phyloP scores from a whole-genome alignment of 2,797 vertebrate genomes.

The Coreius guichenoti region DNA sequence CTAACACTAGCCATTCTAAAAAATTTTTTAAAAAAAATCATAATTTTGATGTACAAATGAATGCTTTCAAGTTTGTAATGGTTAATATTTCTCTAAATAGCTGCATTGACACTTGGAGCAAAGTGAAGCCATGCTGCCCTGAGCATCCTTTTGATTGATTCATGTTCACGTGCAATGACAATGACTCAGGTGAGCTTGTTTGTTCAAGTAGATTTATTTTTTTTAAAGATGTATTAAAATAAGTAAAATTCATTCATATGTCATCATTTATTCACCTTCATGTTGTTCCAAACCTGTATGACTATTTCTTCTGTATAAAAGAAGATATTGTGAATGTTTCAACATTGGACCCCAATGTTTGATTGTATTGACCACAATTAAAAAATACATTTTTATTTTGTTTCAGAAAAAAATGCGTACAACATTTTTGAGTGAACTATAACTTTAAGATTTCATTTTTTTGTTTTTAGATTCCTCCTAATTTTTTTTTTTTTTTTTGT shows the following conservation, averaged over 20 bases:
- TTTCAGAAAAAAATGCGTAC: background rate
- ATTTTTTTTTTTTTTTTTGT: background rate
- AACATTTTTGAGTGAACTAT: too few relatives aligned
- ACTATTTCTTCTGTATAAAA: background rate
- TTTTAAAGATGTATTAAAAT: background rate
- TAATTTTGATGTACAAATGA: background rate
- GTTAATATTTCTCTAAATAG: slow-evolving; percentile 58
- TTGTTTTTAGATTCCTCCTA: background rate
- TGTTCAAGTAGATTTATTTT: background rate
- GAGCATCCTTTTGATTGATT: slow-evolving; percentile 85
- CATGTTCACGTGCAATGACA: slow-evolving; percentile 59
- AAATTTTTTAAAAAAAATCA: too few relatives aligned
- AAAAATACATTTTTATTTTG: background rate
- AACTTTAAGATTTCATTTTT: background rate
- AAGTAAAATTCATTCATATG: too few relatives aligned
- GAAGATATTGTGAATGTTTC: background rate
- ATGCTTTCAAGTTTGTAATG: background rate
- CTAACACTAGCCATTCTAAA: background rate
- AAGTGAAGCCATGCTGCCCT: slow-evolving; percentile 84
- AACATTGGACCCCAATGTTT: background rate
- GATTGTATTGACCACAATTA: background rate
- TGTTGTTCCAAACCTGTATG: background rate
- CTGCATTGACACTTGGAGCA: slow-evolving; percentile 84
- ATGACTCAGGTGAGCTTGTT: slow-evolving; percentile 73
- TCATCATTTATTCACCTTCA: background rate